phyloP scores from a whole-genome alignment of 2,888 invertebrate genomes.

The Archaeoteleia sp. region DNA sequence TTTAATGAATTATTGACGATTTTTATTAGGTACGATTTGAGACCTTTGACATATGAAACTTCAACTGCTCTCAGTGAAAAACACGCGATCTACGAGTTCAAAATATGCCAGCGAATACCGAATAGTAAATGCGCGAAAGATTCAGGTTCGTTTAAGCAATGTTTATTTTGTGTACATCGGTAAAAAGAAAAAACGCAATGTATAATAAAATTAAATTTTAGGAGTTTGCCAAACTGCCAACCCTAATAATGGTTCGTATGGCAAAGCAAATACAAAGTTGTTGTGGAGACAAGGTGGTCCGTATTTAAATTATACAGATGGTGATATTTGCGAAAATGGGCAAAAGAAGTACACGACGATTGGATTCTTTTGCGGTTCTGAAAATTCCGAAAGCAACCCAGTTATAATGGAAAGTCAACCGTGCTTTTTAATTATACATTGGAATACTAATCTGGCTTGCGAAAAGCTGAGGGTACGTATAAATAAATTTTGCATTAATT shows the following conservation, averaged over 20 bases:
- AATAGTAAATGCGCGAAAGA: slow-evolving; percentile 53
- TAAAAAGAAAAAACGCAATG: not conserved
- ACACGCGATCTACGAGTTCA: slow-evolving; percentile 57
- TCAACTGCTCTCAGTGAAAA: slow-evolving; percentile 40
- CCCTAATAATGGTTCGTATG: slow-evolving; percentile 58
- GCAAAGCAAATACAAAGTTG: slow-evolving; percentile 63
- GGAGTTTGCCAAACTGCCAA: slow-evolving; percentile 62
- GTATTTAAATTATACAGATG: slow-evolving; percentile 70
- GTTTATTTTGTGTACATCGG: slow-evolving; percentile 3
- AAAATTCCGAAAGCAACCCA: slow-evolving; percentile 51
- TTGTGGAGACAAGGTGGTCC: slow-evolving; percentile 66
- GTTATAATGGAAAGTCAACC: slow-evolving; percentile 58
- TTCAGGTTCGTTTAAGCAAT: slow-evolving; percentile 56
- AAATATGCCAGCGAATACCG: slow-evolving; percentile 59
- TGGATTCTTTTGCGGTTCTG: slow-evolving; percentile 62
- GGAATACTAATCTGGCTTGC: slow-evolving; percentile 63
- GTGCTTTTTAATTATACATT: slow-evolving; percentile 64
- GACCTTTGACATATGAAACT: slow-evolving; percentile 57
- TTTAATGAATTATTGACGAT: slow-evolving; percentile 1
- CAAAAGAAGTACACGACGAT: slow-evolving; percentile 62
- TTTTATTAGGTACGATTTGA: slow-evolving; percentile 61
- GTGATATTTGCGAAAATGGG: slow-evolving; percentile 58
- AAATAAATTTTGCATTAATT: slow-evolving; percentile 9
- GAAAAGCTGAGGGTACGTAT: slow-evolving; percentile 45
- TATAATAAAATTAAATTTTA: slow-evolving; percentile 41